These are phyloP conservation scores for Clepsis dumicolana DNA, from an alignment of 2,888 invertebrate species.

Conservation along the genomic window DNA sequence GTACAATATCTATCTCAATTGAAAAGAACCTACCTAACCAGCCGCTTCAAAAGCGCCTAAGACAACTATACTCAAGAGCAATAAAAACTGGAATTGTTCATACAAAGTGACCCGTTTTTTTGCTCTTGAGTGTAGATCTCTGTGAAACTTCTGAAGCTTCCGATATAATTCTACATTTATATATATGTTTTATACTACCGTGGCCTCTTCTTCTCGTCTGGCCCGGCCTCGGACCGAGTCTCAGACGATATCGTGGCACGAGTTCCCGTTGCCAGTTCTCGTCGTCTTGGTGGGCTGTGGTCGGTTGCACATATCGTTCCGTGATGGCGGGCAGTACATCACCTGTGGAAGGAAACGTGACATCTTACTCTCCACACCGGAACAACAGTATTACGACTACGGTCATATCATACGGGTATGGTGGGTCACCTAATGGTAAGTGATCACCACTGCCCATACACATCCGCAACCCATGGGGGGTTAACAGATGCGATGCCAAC, in stretches of 20 bases:
- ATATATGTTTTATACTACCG: conserved; percentile 61
- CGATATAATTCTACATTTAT: not conserved
- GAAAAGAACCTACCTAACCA: conserved; percentile 20
- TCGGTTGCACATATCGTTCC: conserved; percentile 74
- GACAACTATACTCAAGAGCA: too few relatives aligned
- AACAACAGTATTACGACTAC: not conserved
- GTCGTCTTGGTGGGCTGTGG: conserved; percentile 89
- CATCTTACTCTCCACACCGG: too few relatives aligned
- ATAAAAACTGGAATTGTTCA: not conserved
- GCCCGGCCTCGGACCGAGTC: conserved; percentile 73
- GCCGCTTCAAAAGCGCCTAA: not conserved
- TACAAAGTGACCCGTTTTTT: too few relatives aligned
- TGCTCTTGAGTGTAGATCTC: too few relatives aligned
- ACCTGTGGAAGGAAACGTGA: conserved; percentile 65
- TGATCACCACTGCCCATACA: too few relatives aligned
- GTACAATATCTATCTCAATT: not conserved
- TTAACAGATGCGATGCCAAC: too few relatives aligned
- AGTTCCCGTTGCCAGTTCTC: conserved; percentile 89
- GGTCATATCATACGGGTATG: too few relatives aligned
- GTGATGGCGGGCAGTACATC: conserved; percentile 86
- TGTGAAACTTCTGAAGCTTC: not conserved
- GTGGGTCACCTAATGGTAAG: too few relatives aligned
- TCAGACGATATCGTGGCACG: conserved; percentile 86
- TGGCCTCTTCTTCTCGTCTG: conserved; percentile 67
- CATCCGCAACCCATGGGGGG: too few relatives aligned